Percentiles rank a stretch among this genome's conserved stretches.
Evolutionary conservation across 2,113 vertebrate genomes (phyloP).

Genomic region (Neomonachus schauinslandi): DNA sequence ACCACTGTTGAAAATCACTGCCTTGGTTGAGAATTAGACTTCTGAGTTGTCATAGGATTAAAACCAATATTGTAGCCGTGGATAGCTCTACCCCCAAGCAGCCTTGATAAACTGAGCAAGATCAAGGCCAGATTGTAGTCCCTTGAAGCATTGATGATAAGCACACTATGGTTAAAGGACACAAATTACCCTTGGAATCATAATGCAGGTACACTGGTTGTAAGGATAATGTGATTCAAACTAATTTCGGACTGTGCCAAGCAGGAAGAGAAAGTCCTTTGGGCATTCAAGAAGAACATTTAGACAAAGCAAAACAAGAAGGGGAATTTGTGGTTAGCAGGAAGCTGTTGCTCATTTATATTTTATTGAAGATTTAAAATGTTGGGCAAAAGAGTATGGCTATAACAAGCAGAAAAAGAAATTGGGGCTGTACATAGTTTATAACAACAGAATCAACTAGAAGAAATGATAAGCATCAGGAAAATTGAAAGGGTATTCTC

Average conservation of each 20-base stretch:
- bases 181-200: slow-evolving; percentile 84
- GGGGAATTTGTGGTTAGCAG: slow-evolving; percentile 80
- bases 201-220: slow-evolving; percentile 83
- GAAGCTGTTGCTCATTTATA: slow-evolving; percentile 81
- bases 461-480: not conserved
- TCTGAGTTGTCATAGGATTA: slow-evolving; percentile 66
- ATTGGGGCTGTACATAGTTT: slow-evolving; percentile 52
- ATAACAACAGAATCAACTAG: not conserved
- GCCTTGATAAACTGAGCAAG: slow-evolving; percentile 75
- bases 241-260: slow-evolving; percentile 84
- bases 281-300: slow-evolving; percentile 86
- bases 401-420: slow-evolving; percentile 31
- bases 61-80: slow-evolving; percentile 71
- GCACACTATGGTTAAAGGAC: slow-evolving; percentile 78
- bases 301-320: slow-evolving; percentile 85
- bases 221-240: slow-evolving; percentile 86
- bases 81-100: slow-evolving; percentile 58
- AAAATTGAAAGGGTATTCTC: not conserved
- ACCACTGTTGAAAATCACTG: slow-evolving; percentile 68
- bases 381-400: slow-evolving; percentile 30
- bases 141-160: slow-evolving; percentile 79
- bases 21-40: slow-evolving; percentile 74
- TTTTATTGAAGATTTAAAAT: slow-evolving; percentile 78
- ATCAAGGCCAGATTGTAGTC: slow-evolving; percentile 78
- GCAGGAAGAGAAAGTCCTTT: slow-evolving; percentile 84